These are phyloP conservation scores for Mesorhabditis belari DNA, from an alignment of 2,888 invertebrate species.

Conservation along the genomic window DNA sequence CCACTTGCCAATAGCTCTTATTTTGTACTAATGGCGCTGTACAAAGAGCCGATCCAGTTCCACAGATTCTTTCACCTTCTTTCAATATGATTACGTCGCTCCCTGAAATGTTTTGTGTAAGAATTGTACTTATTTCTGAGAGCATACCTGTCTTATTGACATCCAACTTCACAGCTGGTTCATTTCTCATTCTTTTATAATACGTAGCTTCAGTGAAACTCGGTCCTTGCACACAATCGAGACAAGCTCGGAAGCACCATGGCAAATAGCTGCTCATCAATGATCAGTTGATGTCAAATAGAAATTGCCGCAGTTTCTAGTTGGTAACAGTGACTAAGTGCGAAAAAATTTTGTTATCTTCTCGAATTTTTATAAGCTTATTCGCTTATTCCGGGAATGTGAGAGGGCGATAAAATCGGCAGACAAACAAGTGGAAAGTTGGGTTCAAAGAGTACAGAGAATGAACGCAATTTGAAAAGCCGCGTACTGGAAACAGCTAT, in stretches of 20 bases:
- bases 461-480: too few species aligned
- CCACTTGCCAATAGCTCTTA: slow-evolving; percentile 96
- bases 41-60: slow-evolving; percentile 81
- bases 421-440: too few species aligned
- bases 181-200: slow-evolving; percentile 7
- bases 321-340: too few species aligned
- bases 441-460: too few species aligned
- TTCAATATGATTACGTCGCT: slow-evolving; percentile 92
- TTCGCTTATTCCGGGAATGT: too few species aligned
- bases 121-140: neutral
- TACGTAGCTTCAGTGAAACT: slow-evolving; percentile 12
- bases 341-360: too few species aligned
- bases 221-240: slow-evolving; percentile 30
- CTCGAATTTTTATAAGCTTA: too few species aligned
- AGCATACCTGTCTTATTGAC: slow-evolving; percentile 41
- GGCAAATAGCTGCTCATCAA: neutral
- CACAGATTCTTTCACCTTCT: slow-evolving; percentile 84
- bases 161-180: slow-evolving; percentile 39
- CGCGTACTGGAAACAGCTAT: too few species aligned
- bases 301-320: too few species aligned
- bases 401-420: too few species aligned
- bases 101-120: slow-evolving; percentile 60
- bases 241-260: slow-evolving; percentile 20
- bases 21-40: slow-evolving; percentile 91
- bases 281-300: too few species aligned